These are phyloP conservation scores for Panzeria rudis DNA, from an alignment of 2,888 invertebrate species.

Conservation along the genomic window DNA sequence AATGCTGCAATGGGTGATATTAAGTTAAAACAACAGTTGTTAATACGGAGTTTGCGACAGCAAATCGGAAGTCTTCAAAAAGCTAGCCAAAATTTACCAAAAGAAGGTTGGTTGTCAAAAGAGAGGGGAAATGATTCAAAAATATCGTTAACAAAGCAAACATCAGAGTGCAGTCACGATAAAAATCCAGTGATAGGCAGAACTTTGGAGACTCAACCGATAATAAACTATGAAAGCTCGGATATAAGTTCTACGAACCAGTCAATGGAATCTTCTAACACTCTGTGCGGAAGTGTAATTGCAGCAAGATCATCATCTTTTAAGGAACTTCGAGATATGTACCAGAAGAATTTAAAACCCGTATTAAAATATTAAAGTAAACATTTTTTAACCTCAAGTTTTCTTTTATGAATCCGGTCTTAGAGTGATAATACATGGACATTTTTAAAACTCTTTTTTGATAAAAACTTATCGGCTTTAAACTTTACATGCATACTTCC, in stretches of 20 bases:
- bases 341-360: not conserved
- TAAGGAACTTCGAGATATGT: constrained; percentile 23
- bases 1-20: constrained; percentile 75
- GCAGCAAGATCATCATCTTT: constrained; percentile 11
- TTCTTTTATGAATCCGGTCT: no score
- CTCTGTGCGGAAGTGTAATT: not conserved
- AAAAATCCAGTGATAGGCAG: not conserved
- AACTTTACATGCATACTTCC: no score
- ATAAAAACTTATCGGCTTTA: no score
- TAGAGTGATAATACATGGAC: no score
- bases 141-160: not conserved
- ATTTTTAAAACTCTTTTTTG: no score
- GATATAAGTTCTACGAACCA: not conserved
- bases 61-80: constrained; percentile 72
- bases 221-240: not conserved
- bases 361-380: not conserved
- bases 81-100: constrained; percentile 20
- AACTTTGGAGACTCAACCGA: not conserved
- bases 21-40: constrained; percentile 74
- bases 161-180: not conserved
- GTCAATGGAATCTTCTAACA: not conserved
- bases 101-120: not conserved
- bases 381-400: no score
- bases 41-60: constrained; percentile 75
- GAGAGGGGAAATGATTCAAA: not conserved